Conservation (phyloP, 2,888 invertebrate genomes). For the Ormyrus rosae region DNA sequence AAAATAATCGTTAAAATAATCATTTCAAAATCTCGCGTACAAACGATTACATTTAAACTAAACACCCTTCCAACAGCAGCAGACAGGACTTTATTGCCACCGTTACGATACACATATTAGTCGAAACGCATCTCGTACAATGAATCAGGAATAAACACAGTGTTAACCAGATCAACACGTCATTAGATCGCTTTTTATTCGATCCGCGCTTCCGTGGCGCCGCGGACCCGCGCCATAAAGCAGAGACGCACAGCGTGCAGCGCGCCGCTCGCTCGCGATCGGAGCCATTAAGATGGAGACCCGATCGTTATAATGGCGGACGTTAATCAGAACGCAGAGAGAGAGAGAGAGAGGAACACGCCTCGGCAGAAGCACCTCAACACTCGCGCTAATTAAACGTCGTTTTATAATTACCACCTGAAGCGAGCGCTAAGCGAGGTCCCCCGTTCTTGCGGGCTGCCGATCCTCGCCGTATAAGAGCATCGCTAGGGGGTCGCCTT, state of each 20-base stretch:
- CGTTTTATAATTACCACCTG: slow-evolving; percentile 38
- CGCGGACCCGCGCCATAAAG: neutral
- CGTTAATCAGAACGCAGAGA: slow-evolving; percentile 28
- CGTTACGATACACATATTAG: too few species aligned
- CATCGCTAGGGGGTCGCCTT: neutral
- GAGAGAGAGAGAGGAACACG: too few species aligned
- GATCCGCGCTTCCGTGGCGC: too few species aligned
- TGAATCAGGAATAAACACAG: too few species aligned
- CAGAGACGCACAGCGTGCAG: neutral
- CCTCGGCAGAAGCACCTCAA: neutral
- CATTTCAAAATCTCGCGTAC: too few species aligned
- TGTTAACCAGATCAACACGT: neutral
- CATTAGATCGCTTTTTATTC: neutral
- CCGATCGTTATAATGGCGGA: slow-evolving; percentile 23
- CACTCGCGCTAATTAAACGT: slow-evolving; percentile 30
- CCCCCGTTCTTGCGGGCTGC: neutral
- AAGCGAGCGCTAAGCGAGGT: neutral
- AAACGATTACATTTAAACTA: too few species aligned
- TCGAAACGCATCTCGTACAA: too few species aligned
- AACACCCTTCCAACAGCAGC: too few species aligned
- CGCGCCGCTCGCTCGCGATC: neutral
- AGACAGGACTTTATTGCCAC: too few species aligned
- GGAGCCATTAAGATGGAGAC: slow-evolving; percentile 12
- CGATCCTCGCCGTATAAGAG: neutral
- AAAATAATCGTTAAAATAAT: too few species aligned